A percentile compares a stretch with the other conserved stretches of the same genome.
These are phyloP conservation scores for Creontiades dilutus DNA, from an alignment of 2,888 invertebrate species.

Conservation along the genomic window DNA sequence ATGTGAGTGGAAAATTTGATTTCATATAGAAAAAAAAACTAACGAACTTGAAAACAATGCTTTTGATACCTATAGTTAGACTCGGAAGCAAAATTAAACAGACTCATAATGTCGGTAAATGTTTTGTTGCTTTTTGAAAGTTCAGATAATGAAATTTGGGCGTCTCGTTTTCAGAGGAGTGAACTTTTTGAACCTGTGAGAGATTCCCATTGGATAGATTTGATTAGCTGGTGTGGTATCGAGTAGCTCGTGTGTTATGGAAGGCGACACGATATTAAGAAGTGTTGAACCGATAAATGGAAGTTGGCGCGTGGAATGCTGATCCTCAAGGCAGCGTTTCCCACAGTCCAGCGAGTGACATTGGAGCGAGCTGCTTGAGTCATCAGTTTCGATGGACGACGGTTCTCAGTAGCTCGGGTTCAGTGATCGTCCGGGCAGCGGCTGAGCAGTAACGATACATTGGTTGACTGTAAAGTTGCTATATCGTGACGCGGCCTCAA, in stretches of 20 bases:
- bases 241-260: neutral
- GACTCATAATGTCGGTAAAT: no score
- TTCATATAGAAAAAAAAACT: no score
- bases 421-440: neutral
- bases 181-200: no score
- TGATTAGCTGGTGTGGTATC: no score
- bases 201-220: no score
- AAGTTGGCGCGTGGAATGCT: neutral
- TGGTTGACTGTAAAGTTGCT: neutral
- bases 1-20: no score
- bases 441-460: neutral
- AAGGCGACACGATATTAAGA: neutral
- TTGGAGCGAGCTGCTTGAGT: slow-evolving; percentile 4
- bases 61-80: no score
- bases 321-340: neutral
- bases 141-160: no score
- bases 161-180: no score
- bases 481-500: neutral
- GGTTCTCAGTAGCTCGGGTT: neutral
- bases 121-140: no score
- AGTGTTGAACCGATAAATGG: neutral
- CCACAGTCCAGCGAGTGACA: neutral
- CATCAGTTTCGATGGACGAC: neutral
- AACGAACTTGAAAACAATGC: no score
- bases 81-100: no score